Evolutionary conservation across 2,797 vertebrate species (phyloP).

Genomic region (Momotus momota): DNA sequence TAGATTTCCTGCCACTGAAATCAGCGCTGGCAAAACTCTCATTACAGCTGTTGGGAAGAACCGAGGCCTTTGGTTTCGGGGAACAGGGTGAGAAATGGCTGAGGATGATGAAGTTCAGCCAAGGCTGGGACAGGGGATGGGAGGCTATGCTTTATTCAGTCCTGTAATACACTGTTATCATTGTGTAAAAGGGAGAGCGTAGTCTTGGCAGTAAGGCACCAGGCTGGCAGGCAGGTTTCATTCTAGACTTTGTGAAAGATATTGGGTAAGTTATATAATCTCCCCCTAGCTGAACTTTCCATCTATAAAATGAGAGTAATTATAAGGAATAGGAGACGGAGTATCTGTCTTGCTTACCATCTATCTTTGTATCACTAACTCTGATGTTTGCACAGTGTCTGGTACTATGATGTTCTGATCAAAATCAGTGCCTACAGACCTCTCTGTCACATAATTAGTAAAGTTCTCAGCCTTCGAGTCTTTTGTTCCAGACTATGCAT

Average conservation of each 20-base stretch:
- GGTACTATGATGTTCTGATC: background rate
- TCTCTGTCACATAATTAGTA: background rate
- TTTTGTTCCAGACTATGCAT: background rate
- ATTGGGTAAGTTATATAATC: background rate
- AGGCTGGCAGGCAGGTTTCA: background rate
- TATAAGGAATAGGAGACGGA: background rate
- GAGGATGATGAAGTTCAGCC: background rate
- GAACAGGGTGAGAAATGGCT: background rate
- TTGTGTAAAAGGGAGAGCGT: background rate
- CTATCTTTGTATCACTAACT: background rate
- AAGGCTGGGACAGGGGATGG: accelerated
- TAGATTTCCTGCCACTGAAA: background rate
- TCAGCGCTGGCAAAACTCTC: background rate
- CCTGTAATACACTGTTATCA: background rate
- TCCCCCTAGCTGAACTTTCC: background rate
- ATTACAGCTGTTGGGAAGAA: background rate
- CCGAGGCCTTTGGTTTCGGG: background rate
- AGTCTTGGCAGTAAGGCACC: background rate
- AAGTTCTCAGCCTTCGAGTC: background rate
- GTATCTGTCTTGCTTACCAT: background rate
- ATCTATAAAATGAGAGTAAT: background rate
- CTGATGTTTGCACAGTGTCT: background rate
- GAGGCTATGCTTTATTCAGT: background rate
- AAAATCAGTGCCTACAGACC: background rate
- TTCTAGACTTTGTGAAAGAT: background rate